Evolutionary conservation across 2,113 vertebrate genomes (phyloP), one percentile per base, ranked within the genome.

Genomic region (Erythrolamprus reginae): DNA sequence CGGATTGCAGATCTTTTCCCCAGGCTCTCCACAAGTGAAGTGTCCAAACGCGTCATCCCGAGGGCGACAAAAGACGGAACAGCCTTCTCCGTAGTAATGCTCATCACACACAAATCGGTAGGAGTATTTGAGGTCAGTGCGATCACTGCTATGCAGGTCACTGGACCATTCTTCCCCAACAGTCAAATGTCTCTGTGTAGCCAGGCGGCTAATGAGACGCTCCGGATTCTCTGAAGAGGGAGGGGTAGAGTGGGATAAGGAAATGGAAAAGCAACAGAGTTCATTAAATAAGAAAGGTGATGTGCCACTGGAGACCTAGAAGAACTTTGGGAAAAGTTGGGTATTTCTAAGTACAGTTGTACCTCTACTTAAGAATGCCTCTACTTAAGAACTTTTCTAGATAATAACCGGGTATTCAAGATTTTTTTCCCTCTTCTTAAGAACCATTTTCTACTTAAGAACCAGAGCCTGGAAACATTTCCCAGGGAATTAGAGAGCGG

Each of bases 111-210:
- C 97, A 0, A 99, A 99, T 93, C 99, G 98, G 92, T 99, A 99
- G 3, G 99, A 98, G 92, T 99, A 99, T 87, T 98, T 99, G 93
- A 99, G 97, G 95, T 99, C 99, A 0, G 99, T 98, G 85, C 98
- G 97, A 83, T 98, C 98, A 0, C 97, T 96, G 90, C 97, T 98
- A 95, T 99, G 99, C 90, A 99, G 97, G 94, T 99, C 99, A 92
- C 99, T 98, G 84, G 98, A 99, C 99, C 99, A 99, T 92, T 99
- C 98, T 26, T 99, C 99, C 2, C 98, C 99, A 89, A 99, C 99
- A 0, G 98, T 98, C 94, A 99, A 96, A 95, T 99, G 99, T 89
- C 99, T 96, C 96, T 99, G 99, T 0, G 98, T 99, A 87, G 99
- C 98, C 96, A 99, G 95, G 38, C 99, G 98, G 96, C 99, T 98